phyloP scores from a whole-genome alignment of 2,797 vertebrate species.

The Pantherophis vulpinus region DNA sequence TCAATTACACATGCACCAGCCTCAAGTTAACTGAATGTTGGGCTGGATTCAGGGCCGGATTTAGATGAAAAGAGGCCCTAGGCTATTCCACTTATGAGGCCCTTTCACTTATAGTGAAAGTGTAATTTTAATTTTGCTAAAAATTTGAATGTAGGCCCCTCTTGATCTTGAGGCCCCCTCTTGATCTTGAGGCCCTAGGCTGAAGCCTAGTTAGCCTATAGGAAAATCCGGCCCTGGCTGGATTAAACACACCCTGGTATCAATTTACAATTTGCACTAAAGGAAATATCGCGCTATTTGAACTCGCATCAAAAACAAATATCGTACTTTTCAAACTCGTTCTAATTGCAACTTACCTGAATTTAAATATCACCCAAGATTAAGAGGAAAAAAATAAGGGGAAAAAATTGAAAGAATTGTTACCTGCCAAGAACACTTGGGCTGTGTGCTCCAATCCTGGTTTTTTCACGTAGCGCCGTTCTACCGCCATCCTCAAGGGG shows the following conservation, averaged over 20 bases:
- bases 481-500: conserved; percentile 75
- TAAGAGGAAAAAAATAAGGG: too few species aligned
- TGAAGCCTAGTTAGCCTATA: too few species aligned
- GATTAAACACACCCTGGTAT: not conserved
- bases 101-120: too few species aligned
- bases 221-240: too few species aligned
- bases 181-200: too few species aligned
- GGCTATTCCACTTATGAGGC: too few species aligned
- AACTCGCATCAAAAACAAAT: not conserved
- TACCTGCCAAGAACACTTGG: conserved; percentile 78
- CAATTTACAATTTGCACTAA: not conserved
- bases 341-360: not conserved
- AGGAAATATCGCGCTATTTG: not conserved
- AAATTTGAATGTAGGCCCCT: too few species aligned
- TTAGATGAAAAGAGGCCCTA: too few species aligned
- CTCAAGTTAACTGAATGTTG: not conserved
- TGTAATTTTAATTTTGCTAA: too few species aligned
- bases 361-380: not conserved
- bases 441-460: conserved; percentile 64
- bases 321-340: not conserved
- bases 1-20: not conserved
- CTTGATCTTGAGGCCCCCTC: too few species aligned
- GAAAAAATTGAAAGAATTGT: not conserved
- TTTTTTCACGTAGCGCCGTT: conserved; percentile 73
- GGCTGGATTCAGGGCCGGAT: too few species aligned